Evolutionary conservation across 2,113 vertebrate genomes (phyloP).

Genomic region (Tragelaphus imberbis): DNA sequence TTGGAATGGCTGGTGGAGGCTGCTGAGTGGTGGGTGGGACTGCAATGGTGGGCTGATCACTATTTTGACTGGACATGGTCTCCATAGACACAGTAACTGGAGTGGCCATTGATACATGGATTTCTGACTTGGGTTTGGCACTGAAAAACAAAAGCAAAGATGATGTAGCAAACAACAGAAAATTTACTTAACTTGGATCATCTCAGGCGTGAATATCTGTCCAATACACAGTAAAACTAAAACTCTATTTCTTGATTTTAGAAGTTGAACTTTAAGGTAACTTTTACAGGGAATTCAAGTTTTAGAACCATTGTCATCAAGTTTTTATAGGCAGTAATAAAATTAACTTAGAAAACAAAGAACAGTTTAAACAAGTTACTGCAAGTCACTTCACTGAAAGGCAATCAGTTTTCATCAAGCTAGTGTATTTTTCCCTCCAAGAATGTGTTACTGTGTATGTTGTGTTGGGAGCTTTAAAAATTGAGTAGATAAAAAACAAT

Average conservation of each 20-base stretch:
- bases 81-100: conserved; percentile 92
- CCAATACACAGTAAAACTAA: not conserved
- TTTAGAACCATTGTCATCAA: not conserved
- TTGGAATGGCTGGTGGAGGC: conserved; percentile 89
- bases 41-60: conserved; percentile 85
- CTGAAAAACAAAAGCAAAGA: conserved; percentile 76
- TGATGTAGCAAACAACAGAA: not conserved
- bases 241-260: not conserved
- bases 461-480: not conserved
- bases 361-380: not conserved
- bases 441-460: not conserved
- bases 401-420: not conserved
- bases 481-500: not conserved
- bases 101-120: conserved; percentile 92
- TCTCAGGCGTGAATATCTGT: not conserved
- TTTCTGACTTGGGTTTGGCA: conserved; percentile 93
- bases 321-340: not conserved
- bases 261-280: not conserved
- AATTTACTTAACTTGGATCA: not conserved
- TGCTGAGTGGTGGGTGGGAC: conserved; percentile 86
- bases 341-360: conserved; percentile 17
- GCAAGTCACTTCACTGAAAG: not conserved
- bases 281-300: not conserved
- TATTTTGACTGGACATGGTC: conserved; percentile 85
- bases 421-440: not conserved